These are phyloP conservation scores for Rhegmatorhina hoffmannsi DNA, from an alignment of 2,113 vertebrate species.

Conservation along the genomic window DNA sequence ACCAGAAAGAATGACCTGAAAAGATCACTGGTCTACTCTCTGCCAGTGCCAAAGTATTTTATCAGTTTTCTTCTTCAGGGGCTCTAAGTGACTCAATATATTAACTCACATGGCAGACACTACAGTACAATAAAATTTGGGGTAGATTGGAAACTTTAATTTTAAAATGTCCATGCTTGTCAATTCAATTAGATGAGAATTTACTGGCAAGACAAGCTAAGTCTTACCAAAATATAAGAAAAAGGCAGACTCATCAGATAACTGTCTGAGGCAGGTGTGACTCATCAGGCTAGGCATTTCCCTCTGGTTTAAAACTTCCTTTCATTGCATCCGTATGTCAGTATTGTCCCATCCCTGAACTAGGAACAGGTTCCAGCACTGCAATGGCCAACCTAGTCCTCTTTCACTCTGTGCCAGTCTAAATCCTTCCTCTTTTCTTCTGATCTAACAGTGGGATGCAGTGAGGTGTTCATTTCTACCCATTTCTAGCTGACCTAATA, in stretches of 20 bases:
- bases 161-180: constrained; percentile 56
- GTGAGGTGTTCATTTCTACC: neutral
- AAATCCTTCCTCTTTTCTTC: neutral
- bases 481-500: neutral
- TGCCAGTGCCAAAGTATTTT: constrained; percentile 24
- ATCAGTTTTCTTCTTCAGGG: constrained; percentile 24
- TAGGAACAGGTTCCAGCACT: neutral
- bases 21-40: neutral
- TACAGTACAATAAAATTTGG: constrained; percentile 14
- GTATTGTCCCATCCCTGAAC: neutral
- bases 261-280: constrained; percentile 38
- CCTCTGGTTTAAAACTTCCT: neutral
- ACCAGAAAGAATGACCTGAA: constrained; percentile 27
- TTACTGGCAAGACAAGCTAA: constrained; percentile 47
- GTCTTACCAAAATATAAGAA: constrained; percentile 28
- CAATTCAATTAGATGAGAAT: constrained; percentile 59
- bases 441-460: neutral
- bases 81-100: constrained; percentile 31
- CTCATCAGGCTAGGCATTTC: neutral
- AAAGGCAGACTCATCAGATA: constrained; percentile 47
- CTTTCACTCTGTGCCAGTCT: neutral
- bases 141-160: constrained; percentile 50
- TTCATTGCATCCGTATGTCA: neutral
- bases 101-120: constrained; percentile 41
- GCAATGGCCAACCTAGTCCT: neutral